phyloP scores from a whole-genome alignment of 2,888 invertebrate genomes.

The Autographa gamma region DNA sequence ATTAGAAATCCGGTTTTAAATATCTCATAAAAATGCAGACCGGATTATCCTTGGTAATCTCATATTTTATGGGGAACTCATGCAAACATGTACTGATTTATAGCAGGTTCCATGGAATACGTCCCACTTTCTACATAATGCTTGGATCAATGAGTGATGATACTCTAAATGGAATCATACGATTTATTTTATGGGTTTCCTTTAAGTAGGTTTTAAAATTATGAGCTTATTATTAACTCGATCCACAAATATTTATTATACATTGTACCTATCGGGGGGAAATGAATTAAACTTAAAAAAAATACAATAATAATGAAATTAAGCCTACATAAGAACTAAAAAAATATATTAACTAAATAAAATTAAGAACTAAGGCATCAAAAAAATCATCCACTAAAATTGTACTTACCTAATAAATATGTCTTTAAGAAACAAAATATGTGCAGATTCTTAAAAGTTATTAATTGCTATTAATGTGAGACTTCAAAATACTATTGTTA shows the following conservation, averaged over 20 bases:
- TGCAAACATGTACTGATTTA: conserved; percentile 71
- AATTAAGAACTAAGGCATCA: too few relatives aligned
- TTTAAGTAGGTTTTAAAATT: background rate
- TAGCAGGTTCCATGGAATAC: conserved; percentile 47
- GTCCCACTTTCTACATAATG: conserved; percentile 45
- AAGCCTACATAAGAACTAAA: too few relatives aligned
- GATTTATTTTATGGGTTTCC: conserved; percentile 21
- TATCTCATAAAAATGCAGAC: conserved; percentile 49
- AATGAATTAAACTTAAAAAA: too few relatives aligned
- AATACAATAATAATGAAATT: too few relatives aligned
- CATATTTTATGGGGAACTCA: conserved; percentile 63
- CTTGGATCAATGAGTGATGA: conserved; percentile 64
- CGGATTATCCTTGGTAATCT: conserved; percentile 59
- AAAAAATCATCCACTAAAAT: too few relatives aligned
- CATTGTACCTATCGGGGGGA: too few relatives aligned
- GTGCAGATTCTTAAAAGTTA: too few relatives aligned
- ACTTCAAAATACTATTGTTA: too few relatives aligned
- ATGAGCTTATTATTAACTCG: background rate
- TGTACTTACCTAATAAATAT: background rate
- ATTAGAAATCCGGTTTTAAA: conserved; percentile 34
- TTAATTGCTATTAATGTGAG: too few relatives aligned
- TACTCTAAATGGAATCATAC: conserved; percentile 47
- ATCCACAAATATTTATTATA: background rate
- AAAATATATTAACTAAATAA: too few relatives aligned
- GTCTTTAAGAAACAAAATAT: too few relatives aligned